phyloP scores from a whole-genome alignment of 2,113 vertebrate species.

The Thunnus maccoyii region DNA sequence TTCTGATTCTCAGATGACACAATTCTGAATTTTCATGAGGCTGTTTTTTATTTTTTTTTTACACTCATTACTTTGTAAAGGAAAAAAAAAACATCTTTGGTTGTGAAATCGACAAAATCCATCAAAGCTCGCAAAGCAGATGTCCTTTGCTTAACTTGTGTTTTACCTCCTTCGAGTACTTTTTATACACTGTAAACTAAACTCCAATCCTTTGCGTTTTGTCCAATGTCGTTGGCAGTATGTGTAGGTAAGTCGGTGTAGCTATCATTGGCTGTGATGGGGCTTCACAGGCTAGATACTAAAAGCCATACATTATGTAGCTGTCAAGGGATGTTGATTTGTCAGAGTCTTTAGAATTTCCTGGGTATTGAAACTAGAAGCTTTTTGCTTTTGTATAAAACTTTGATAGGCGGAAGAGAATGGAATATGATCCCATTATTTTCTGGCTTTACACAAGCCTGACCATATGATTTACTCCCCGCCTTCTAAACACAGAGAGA shows the following conservation, averaged over 20 bases:
- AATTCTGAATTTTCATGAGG: slow-evolving; percentile 44
- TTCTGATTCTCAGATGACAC: slow-evolving; percentile 34
- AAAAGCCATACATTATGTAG: slow-evolving; percentile 86
- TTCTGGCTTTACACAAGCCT: slow-evolving; percentile 83
- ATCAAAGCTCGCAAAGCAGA: slow-evolving; percentile 58
- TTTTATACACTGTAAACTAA: slow-evolving; percentile 46
- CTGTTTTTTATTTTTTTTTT: slow-evolving; percentile 24
- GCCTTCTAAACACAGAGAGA: slow-evolving; percentile 75
- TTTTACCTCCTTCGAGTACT: slow-evolving; percentile 45
- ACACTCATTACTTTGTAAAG: slow-evolving; percentile 37
- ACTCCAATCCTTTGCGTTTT: slow-evolving; percentile 41
- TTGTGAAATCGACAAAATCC: slow-evolving; percentile 46
- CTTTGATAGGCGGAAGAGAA: slow-evolving; percentile 83
- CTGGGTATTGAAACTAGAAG: slow-evolving; percentile 71
- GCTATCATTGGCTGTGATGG: slow-evolving; percentile 85
- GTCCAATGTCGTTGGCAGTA: slow-evolving; percentile 56
- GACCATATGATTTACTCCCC: slow-evolving; percentile 81
- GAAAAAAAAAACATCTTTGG: slow-evolving; percentile 21
- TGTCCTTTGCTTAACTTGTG: slow-evolving; percentile 46
- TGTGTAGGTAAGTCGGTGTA: slow-evolving; percentile 82
- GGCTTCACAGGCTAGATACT: slow-evolving; percentile 80
- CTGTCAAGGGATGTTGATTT: slow-evolving; percentile 82
- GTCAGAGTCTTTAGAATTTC: slow-evolving; percentile 81
- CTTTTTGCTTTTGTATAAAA: slow-evolving; percentile 81
- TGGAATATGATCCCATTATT: slow-evolving; percentile 86